Percentiles rank a stretch among this genome's conserved stretches.
These are phyloP conservation scores for Actinernus sp. DNA, from an alignment of 92 coral and sea anemone species.

Conservation along the genomic window DNA sequence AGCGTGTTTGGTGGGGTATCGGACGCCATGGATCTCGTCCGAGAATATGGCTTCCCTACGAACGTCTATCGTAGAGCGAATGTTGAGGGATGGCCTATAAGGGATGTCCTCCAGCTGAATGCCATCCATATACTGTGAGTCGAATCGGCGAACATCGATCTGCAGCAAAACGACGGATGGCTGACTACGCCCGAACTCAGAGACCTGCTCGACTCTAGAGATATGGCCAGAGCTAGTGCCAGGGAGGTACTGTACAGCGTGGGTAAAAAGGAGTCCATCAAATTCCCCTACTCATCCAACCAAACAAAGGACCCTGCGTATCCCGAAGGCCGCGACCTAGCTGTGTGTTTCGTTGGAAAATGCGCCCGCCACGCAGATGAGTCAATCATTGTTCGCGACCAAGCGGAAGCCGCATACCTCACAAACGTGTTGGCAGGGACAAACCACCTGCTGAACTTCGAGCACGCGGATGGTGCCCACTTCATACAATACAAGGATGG, in stretches of 20 bases:
- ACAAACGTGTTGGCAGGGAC: conserved; percentile 6
- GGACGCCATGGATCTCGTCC: no score
- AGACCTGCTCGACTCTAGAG: no score
- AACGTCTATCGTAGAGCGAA: no score
- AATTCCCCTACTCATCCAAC: neutral
- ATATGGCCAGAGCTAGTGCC: no score
- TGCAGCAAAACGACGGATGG: conserved; percentile 29
- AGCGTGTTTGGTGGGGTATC: no score
- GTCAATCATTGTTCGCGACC: conserved; percentile 9
- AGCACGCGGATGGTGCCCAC: conserved; percentile 16
- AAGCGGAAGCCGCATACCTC: conserved; percentile 3
- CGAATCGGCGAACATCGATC: conserved; percentile 30
- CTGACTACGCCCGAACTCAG: conserved; percentile 37
- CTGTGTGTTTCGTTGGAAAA: conserved; percentile 36
- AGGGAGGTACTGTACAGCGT: no score
- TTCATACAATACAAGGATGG: conserved; percentile 13
- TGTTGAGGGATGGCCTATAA: conserved; percentile 42
- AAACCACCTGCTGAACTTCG: conserved; percentile 15
- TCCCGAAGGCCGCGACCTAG: no score
- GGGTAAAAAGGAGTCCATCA: neutral
- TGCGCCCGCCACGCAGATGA: conserved; percentile 20
- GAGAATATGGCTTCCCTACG: no score
- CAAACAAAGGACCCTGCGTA: conserved; percentile 7
- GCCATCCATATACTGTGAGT: conserved; percentile 25
- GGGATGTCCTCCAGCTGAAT: conserved; percentile 45